Base-by-base conservation (phyloP, 2,797 vertebrate species). In the Falco naumanni region DNA sequence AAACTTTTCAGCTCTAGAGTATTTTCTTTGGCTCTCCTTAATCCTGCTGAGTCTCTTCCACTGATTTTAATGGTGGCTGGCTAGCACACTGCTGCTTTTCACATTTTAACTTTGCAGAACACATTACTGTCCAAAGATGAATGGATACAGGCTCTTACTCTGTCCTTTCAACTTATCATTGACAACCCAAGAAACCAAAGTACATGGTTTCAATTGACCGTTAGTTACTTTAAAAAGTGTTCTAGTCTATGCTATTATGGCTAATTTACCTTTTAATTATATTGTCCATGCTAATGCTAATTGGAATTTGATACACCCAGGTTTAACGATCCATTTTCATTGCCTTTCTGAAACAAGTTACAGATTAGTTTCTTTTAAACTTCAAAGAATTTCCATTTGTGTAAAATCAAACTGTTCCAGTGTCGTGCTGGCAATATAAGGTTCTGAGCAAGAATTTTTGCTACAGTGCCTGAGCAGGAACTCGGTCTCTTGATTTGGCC, bases 261-360 rank as follows among this genome's bases (percentile, higher is more conserved):
- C 89, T 97, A 97, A 97, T 97, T 97, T 97, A 96, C 92, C 95
- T 97, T 97, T 97, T 97, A 97, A 97, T 97, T 97, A 97, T 95
- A 96, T 97, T 96, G 96, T 93, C 95, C 92, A 74, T 96, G 96
- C 91, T 97, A 96, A 97, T 95, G 86, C 95, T 95, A 96, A 97
- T 95, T 97, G 95, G 96, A 94, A 95, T 95, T 96, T 96, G 96
- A 97, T 97, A 97, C 89, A 96, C 91, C 78, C 95, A 89, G 80
- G 94, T 96, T 97, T 97, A 97, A 97, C 60, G 80, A 97, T 68
- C 95, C 95, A 89, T 90, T 97, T 95, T 97, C 97, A 97, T 77
- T 96, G 95, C 87, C 80, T 79, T 91, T 89, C 91, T 92, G 91
- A 97, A 96, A 92, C 97, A 96, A 97, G 95, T 96, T 97, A 95